These are phyloP conservation scores for Mamestra configurata DNA, from an alignment of 1,140 invertebrate genomes.

Conservation along the genomic window DNA sequence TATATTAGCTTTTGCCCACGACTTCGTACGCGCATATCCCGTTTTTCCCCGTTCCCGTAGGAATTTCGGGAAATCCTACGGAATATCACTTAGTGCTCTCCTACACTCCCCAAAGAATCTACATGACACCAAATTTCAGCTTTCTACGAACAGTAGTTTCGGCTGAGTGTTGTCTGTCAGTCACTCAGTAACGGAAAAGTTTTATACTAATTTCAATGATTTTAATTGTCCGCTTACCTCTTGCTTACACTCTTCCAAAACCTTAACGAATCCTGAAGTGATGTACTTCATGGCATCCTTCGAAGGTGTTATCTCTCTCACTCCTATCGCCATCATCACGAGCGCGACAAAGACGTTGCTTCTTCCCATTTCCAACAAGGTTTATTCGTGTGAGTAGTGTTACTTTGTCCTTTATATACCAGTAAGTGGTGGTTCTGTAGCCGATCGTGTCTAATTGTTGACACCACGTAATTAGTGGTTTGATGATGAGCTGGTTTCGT, in stretches of 20 bases:
- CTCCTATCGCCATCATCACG: slow-evolving; percentile 43
- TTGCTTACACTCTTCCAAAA: slow-evolving; percentile 70
- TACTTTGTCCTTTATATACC: slow-evolving; percentile 14
- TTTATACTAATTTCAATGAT: no score
- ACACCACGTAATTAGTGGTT: background rate
- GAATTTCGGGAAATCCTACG: no score
- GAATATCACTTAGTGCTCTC: no score
- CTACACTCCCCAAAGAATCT: no score
- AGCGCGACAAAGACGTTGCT: slow-evolving; percentile 38
- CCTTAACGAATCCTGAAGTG: slow-evolving; percentile 59
- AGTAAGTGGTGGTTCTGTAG: background rate
- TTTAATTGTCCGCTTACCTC: slow-evolving; percentile 74
- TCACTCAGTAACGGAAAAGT: no score
- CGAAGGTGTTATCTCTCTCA: slow-evolving; percentile 25
- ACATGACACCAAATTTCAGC: no score
- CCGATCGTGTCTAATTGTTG: slow-evolving; percentile 9
- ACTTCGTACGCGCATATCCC: no score
- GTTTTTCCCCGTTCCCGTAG: no score
- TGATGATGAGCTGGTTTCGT: slow-evolving; percentile 24
- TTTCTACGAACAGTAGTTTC: no score
- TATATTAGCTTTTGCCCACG: no score
- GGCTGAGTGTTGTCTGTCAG: no score
- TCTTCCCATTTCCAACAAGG: slow-evolving; percentile 9
- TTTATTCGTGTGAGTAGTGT: background rate
- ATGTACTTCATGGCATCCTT: slow-evolving; percentile 60